A percentile compares a stretch with the other conserved stretches of the same genome.
These are phyloP conservation scores for Phaethornis superciliosus DNA, from an alignment of 2,113 vertebrate genomes.

Conservation along the genomic window DNA sequence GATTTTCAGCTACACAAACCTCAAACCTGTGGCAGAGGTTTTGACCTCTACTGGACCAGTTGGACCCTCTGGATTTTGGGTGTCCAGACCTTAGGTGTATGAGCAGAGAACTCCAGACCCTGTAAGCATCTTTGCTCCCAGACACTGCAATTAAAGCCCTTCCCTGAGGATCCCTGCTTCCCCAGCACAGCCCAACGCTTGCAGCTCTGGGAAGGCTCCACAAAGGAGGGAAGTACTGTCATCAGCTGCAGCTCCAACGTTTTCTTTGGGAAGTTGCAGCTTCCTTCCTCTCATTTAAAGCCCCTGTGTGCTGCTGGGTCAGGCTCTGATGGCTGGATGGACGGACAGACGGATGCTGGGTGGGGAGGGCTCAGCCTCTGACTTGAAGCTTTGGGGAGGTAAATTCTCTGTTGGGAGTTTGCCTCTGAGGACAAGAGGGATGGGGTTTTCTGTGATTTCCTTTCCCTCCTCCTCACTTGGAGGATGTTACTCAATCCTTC, in stretches of 20 bases:
- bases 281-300: slow-evolving; percentile 30
- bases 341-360: accelerated
- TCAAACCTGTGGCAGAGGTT: not conserved
- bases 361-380: not conserved
- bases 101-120: not conserved
- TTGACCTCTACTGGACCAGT: not conserved
- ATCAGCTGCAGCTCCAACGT: not conserved
- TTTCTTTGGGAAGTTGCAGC: slow-evolving; percentile 1
- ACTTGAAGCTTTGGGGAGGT: not conserved
- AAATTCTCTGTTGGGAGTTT: accelerated
- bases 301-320: accelerated
- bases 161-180: no score
- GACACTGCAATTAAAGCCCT: not conserved
- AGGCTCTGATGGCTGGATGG: accelerated
- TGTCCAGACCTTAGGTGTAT: not conserved
- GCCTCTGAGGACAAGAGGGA: accelerated
- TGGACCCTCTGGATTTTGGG: not conserved
- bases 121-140: accelerated
- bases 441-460: not conserved
- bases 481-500: accelerated
- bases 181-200: accelerated
- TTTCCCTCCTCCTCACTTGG: not conserved
- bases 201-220: not conserved
- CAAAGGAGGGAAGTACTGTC: slow-evolving; percentile 41
- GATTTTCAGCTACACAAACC: not conserved